These are phyloP conservation scores for Laterallus jamaicensis DNA, from an alignment of 2,113 vertebrate genomes.

Conservation along the genomic window DNA sequence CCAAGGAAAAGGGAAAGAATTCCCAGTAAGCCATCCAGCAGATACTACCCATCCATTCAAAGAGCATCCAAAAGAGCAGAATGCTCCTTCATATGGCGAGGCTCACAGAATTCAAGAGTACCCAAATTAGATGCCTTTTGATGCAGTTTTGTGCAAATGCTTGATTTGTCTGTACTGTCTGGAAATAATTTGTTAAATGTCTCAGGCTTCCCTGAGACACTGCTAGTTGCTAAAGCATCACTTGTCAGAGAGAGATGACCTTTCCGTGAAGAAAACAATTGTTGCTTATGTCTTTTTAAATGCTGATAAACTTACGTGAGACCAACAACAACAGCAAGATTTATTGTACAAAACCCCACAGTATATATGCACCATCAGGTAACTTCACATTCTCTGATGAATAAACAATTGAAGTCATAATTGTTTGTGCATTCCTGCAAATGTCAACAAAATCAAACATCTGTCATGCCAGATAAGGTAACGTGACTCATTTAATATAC, in stretches of 20 bases:
- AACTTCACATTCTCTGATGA: slow-evolving; percentile 60
- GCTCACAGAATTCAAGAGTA: not conserved
- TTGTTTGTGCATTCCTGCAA: slow-evolving; percentile 75
- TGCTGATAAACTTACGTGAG: slow-evolving; percentile 42
- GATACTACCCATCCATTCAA: not conserved
- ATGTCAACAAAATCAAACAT: slow-evolving; percentile 77
- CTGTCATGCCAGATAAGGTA: slow-evolving; percentile 67
- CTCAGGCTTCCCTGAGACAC: not conserved
- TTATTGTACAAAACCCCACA: slow-evolving; percentile 8
- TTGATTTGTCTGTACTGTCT: not conserved
- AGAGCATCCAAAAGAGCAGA: not conserved
- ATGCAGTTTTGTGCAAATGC: not conserved
- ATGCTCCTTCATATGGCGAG: not conserved
- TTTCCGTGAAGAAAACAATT: slow-evolving; percentile 56
- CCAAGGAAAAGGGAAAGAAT: not conserved
- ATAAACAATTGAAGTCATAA: slow-evolving; percentile 68
- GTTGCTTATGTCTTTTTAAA: slow-evolving; percentile 47
- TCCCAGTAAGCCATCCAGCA: not conserved
- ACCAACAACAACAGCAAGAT: slow-evolving; percentile 30
- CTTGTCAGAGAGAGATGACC: slow-evolving; percentile 51
- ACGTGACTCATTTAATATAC: slow-evolving; percentile 49
- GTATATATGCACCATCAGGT: slow-evolving; percentile 39
- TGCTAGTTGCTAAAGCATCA: not conserved
- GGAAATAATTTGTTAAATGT: slow-evolving; percentile 14
- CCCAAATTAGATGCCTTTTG: not conserved